A percentile compares a stretch with the other conserved stretches of the same genome.
These are phyloP conservation scores for Diabrotica undecimpunctata DNA, from an alignment of 1,140 invertebrate genomes.

Conservation along the genomic window DNA sequence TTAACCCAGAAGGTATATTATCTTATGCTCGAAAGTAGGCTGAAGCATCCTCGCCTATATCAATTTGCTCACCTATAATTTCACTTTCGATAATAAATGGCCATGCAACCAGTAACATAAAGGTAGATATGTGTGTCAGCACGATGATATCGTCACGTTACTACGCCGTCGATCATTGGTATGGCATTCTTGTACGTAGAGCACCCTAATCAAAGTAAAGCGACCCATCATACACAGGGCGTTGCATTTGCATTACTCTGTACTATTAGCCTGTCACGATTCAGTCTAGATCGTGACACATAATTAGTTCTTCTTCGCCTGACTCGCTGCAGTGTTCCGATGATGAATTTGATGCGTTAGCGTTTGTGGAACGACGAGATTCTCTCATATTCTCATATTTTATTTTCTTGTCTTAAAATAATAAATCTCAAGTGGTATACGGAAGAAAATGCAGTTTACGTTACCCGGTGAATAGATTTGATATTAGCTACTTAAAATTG, in stretches of 20 bases:
- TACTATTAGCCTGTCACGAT: not conserved
- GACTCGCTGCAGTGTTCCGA: not conserved
- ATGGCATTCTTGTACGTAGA: not conserved
- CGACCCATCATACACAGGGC: constrained; percentile 1
- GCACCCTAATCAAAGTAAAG: not conserved
- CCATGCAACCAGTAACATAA: not conserved
- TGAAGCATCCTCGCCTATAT: no score
- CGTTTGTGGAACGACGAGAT: no score
- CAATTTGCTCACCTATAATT: not conserved
- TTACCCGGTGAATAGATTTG: no score
- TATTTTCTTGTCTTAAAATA: no score
- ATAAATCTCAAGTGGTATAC: no score
- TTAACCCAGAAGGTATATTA: no score
- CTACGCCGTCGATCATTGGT: not conserved
- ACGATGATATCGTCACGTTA: constrained; percentile 1
- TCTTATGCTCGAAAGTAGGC: no score
- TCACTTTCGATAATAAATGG: constrained; percentile 1
- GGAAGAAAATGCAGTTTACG: no score
- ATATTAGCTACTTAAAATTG: no score
- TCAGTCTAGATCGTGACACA: not conserved
- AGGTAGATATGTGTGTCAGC: not conserved
- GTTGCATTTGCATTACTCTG: not conserved
- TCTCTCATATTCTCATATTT: no score
- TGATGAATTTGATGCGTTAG: no score
- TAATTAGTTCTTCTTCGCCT: not conserved